Percentiles rank a stretch among this genome's conserved stretches.
Conservation (phyloP, 2,888 invertebrate genomes). For the Callinectes sapidus region DNA sequence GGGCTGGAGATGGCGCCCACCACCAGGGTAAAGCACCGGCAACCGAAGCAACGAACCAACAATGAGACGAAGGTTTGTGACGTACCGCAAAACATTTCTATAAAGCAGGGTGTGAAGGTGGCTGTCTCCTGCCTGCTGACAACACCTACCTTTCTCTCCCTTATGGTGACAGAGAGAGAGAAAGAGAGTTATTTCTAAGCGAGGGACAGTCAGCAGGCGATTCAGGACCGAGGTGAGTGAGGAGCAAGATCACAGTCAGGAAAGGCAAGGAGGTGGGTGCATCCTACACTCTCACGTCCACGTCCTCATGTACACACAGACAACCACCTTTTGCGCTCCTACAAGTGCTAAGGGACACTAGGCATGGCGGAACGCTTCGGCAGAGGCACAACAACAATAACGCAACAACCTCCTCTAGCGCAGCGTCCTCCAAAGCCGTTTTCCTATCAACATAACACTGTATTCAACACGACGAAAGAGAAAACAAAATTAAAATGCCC, state of each 20-base stretch:
- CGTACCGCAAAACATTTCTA: conserved; percentile 43
- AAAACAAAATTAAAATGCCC: not conserved
- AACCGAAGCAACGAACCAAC: conserved; percentile 48
- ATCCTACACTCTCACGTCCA: not conserved
- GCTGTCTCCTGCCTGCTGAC: not conserved
- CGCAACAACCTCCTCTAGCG: not conserved
- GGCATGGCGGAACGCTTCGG: not conserved
- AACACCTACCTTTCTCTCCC: not conserved
- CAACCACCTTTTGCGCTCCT: not conserved
- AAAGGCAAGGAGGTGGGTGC: not conserved
- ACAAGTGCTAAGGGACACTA: not conserved
- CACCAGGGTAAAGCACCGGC: not conserved
- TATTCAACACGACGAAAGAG: not conserved
- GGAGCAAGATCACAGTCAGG: conserved; percentile 22
- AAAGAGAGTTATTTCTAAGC: not conserved
- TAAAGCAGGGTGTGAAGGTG: conserved; percentile 16
- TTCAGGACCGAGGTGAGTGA: conserved; percentile 4
- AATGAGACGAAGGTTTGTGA: conserved; percentile 53
- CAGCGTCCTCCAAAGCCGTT: conserved; percentile 1
- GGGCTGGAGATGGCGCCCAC: not conserved
- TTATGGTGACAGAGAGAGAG: not conserved
- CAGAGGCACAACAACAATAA: not conserved
- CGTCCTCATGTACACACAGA: not conserved
- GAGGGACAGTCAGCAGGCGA: not conserved
- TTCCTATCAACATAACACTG: not conserved